Evolutionary conservation across 2,888 invertebrate genomes (phyloP), one percentile per base, ranked within the genome.

Genomic region (Drosophila ochracea): DNA sequence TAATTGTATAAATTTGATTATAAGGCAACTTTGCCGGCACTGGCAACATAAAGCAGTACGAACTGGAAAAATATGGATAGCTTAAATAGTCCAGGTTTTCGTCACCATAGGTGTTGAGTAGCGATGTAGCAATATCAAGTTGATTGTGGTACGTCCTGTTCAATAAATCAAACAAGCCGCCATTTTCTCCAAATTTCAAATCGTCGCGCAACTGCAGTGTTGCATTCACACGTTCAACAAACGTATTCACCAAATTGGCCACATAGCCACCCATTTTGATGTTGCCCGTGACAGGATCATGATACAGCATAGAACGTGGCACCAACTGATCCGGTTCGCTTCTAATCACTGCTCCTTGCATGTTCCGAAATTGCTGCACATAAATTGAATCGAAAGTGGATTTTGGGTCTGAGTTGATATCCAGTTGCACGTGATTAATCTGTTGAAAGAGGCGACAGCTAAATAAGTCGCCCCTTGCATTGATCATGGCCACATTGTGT

Each of bases 41-140:
- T 0, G 88, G 90, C 0, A 86, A 21, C 90, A 90, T 90, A 0
- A 76, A 47, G 19, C 90, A 88, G 9, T 67, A 82, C 1, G 69
- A 60, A 3, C 47, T 68, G 0, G 76, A 1, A 0, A 70, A 10
- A 7, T 72, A 84, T 0, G 90, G 90, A 77, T 88, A 88, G 6
- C 71, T 79, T 0, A 78, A n/a, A 4, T 39, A 4, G 3, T 80
- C 78, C 2, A 83, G 30, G 28, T 59, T 31, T 0, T 31, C 4
- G 0, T 3, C 3, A 0, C 1, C 2, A 16, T 72, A 0, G 1
- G 53, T 68, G 4, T 11, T 4, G 7, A 13, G 1, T 54, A 90
- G 1, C 0, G 39, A 9, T 5, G 62, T 57, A 2, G 64, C 75
- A 4, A 89, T 66, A 30, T 90, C 89, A 30, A 90, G 25, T 1